Evolutionary conservation across 2,113 vertebrate genomes (phyloP).

Genomic region (Globicephala melas): DNA sequence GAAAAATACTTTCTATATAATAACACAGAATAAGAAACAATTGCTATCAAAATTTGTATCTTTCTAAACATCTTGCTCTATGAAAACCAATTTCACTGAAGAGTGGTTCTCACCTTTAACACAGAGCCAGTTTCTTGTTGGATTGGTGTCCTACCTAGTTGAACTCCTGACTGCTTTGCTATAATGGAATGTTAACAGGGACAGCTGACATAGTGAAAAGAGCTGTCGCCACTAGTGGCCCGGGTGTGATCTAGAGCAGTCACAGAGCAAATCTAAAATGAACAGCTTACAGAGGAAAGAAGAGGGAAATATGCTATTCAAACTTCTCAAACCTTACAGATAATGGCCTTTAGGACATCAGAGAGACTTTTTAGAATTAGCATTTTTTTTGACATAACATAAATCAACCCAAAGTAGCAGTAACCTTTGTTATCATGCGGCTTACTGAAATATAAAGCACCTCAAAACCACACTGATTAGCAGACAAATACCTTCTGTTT

Average conservation of each 20-base stretch:
- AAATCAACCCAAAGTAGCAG: slow-evolving; percentile 49
- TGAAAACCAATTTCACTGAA: neutral
- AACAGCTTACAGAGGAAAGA: neutral
- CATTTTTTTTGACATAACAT: slow-evolving; percentile 39
- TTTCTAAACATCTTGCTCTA: neutral
- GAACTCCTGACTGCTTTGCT: slow-evolving; percentile 9
- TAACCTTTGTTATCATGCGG: slow-evolving; percentile 3
- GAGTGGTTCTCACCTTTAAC: neutral
- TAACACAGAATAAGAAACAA: neutral
- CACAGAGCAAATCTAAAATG: neutral
- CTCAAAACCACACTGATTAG: slow-evolving; percentile 44
- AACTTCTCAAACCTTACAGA: neutral
- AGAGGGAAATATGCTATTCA: neutral
- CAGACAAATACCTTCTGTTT: slow-evolving; percentile 65
- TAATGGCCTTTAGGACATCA: neutral
- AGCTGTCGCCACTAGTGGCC: rapidly evolving
- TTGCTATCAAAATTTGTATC: neutral
- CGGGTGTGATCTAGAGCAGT: neutral
- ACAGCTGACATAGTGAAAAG: neutral
- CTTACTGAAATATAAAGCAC: slow-evolving; percentile 34
- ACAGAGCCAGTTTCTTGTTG: neutral
- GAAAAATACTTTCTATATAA: neutral
- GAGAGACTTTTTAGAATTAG: slow-evolving; percentile 27
- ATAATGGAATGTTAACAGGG: neutral
- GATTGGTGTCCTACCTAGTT: neutral